Evolutionary conservation across 2,113 vertebrate genomes (phyloP).

Genomic region (Lates calcarifer): DNA sequence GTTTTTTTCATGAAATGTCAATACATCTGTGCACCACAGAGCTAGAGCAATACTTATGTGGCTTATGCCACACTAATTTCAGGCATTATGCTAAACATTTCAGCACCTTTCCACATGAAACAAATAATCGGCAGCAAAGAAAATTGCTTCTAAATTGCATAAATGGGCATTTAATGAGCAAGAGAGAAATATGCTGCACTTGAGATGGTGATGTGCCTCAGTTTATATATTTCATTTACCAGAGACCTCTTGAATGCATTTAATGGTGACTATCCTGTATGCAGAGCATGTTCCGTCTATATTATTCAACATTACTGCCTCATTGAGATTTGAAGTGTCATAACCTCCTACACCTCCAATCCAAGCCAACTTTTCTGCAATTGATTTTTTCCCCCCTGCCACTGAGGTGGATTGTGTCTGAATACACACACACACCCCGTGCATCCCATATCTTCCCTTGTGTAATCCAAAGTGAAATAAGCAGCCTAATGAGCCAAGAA

Average conservation of each 20-base stretch:
- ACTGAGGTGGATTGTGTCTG: slow-evolving; percentile 31
- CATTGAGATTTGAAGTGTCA: slow-evolving; percentile 68
- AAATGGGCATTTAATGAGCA: slow-evolving; percentile 53
- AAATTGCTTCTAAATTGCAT: slow-evolving; percentile 43
- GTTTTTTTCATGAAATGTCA: slow-evolving; percentile 16
- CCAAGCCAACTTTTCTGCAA: slow-evolving; percentile 51
- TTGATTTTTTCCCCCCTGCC: slow-evolving; percentile 35
- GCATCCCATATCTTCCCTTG: background rate
- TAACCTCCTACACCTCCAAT: slow-evolving; percentile 65
- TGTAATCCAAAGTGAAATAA: slow-evolving; percentile 50
- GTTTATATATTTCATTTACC: slow-evolving; percentile 36
- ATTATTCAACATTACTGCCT: slow-evolving; percentile 62
- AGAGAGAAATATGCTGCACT: slow-evolving; percentile 42
- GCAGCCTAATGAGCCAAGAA: slow-evolving; percentile 61
- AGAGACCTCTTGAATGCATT: slow-evolving; percentile 51
- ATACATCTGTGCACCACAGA: background rate
- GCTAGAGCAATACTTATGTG: background rate
- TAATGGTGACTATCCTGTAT: slow-evolving; percentile 39
- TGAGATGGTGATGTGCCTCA: slow-evolving; percentile 23
- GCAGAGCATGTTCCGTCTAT: slow-evolving; percentile 27
- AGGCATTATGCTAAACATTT: slow-evolving; percentile 3
- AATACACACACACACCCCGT: slow-evolving; percentile 16
- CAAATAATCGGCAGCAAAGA: background rate
- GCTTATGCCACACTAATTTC: slow-evolving; percentile 7
- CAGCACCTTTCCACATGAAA: slow-evolving; percentile 22